phyloP scores from a whole-genome alignment of 2,797 vertebrate species.

The Euthynnus affinis region DNA sequence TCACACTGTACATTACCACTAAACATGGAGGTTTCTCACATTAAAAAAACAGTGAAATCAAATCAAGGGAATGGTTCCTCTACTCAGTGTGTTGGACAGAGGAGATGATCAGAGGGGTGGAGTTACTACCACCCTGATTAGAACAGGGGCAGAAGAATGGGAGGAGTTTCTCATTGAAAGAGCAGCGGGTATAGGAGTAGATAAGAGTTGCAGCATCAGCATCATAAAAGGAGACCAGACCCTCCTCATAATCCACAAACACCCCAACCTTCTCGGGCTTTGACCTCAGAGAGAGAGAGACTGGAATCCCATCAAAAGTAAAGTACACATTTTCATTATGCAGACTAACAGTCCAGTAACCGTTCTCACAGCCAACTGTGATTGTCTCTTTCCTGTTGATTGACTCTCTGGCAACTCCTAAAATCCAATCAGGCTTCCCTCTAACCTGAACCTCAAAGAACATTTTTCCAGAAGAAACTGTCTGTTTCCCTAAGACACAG shows the following conservation, averaged over 20 bases:
- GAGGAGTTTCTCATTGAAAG: not conserved
- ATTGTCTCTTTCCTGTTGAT: not conserved
- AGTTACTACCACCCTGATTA: not conserved
- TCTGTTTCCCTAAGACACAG: not conserved
- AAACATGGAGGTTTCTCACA: not conserved
- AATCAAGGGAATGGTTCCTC: not conserved
- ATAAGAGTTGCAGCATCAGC: not conserved
- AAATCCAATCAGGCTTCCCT: fast-evolving
- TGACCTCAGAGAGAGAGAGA: not conserved
- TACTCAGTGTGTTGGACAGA: not conserved
- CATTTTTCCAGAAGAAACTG: not conserved
- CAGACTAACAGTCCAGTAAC: not conserved
- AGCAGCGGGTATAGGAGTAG: not conserved
- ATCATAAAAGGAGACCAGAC: slow-evolving; percentile 9
- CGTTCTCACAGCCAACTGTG: fast-evolving
- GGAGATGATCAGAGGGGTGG: slow-evolving; percentile 13
- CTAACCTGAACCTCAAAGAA: slow-evolving; percentile 11
- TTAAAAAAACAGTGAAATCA: no score
- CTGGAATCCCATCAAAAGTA: fast-evolving
- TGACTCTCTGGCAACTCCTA: slow-evolving; percentile 4
- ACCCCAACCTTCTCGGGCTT: not conserved
- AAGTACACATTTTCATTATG: not conserved
- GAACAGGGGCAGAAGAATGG: not conserved
- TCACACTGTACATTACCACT: no score
- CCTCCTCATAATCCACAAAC: slow-evolving; percentile 12